Conservation (phyloP, 2,113 vertebrate species). For the Cricetomys ansorgei region DNA sequence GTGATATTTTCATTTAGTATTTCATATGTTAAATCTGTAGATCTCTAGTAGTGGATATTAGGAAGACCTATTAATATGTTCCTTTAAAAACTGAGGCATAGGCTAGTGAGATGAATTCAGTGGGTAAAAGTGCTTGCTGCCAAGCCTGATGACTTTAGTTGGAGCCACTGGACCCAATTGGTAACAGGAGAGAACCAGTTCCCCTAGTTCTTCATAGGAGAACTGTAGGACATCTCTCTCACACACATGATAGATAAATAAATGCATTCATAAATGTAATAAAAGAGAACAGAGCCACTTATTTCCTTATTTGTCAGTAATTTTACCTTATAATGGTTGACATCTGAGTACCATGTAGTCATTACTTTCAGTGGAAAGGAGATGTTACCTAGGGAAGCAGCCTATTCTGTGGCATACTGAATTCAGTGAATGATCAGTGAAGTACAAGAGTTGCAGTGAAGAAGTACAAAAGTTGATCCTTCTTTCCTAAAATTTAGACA, state of each 20-base stretch:
- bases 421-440: background rate
- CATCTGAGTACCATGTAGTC: background rate
- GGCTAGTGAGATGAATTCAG: background rate
- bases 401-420: background rate
- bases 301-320: background rate
- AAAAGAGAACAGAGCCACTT: background rate
- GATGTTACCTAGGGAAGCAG: background rate
- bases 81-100: background rate
- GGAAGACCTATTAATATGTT: background rate
- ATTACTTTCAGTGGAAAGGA: background rate
- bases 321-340: background rate
- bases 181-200: background rate
- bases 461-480: background rate
- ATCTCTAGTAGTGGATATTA: background rate
- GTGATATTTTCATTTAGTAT: background rate
- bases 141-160: background rate
- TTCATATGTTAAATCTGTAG: slow-evolving; percentile 3
- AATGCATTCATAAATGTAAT: background rate
- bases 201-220: background rate
- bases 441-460: background rate
- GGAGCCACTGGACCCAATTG: background rate
- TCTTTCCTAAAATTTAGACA: background rate
- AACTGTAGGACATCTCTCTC: background rate
- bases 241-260: background rate
- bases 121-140: background rate